Evolutionary conservation across 2,113 vertebrate genomes (phyloP), one percentile per base, ranked within the genome.

Genomic region (Gymnocephalus cernua): DNA sequence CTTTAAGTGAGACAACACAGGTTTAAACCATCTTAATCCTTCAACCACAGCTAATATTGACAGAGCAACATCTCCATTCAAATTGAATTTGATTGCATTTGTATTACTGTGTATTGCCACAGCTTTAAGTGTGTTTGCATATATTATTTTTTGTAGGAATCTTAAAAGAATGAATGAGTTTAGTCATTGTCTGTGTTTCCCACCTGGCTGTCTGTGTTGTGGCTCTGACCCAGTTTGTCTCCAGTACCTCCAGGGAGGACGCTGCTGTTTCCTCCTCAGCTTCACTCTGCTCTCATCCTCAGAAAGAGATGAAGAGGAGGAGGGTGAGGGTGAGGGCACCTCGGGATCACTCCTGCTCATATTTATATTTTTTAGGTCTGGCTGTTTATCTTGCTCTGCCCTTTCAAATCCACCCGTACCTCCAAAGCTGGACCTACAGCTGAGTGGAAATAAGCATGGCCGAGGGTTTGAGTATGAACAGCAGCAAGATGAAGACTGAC

Each of bases 211-310:
- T 47, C 77, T 92, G 51, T 77, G 81, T 0, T 85, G 85, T 35
- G 93, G 95, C 45, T 95, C 94, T 1, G 89, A 62, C 27, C 95
- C 85, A 0, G 84, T 96, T 86, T 88, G 95, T 80, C 91, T 95
- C 96, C 97, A 97, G 45, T 95, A 96, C 69, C 89, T 96, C 95
- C 96, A 95, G 10, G 85, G 72, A 0, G 93, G 92, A 78, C 66
- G 94, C 45, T 51, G 79, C 38, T 71, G 72, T 41, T 84, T 82
- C 47, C 59, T 25, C 29, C 68, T 78, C 27, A 73, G 35, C 59
- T 80, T 94, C 79, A 91, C 88, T 84, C 93, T 93, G 77, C 89
- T 90, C 9, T 79, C 80, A 4, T 82, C 85, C 12, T 80, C 84
- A 57, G 86, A 90, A 25, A 82, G 85, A 2, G 90, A 88, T 5